Evolutionary conservation across 2,797 vertebrate species (phyloP).

Genomic region (Bovichtus variegatus): DNA sequence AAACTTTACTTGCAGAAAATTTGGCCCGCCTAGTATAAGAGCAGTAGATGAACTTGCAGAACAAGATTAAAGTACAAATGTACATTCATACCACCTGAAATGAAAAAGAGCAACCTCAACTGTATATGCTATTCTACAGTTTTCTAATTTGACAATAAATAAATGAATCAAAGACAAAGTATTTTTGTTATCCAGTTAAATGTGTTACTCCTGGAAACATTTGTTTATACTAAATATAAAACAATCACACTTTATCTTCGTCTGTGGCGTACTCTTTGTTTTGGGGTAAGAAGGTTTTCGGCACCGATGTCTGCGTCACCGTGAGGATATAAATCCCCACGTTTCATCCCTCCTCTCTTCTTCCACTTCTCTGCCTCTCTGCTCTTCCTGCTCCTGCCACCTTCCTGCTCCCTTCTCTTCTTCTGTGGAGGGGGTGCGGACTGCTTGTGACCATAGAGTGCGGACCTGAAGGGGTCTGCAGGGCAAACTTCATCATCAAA

Average conservation of each 20-base stretch:
- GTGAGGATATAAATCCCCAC: slow-evolving; percentile 54
- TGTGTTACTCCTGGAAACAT: neutral
- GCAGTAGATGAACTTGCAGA: neutral
- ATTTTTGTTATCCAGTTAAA: neutral
- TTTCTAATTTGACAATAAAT: slow-evolving; percentile 18
- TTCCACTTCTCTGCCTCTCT: slow-evolving; percentile 68
- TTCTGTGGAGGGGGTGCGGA: slow-evolving; percentile 28
- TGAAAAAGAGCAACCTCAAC: neutral
- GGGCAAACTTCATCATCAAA: slow-evolving; percentile 45
- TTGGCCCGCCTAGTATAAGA: neutral
- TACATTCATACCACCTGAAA: neutral
- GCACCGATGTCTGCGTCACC: slow-evolving; percentile 31
- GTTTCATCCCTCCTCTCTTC: slow-evolving; percentile 69
- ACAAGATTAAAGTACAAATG: neutral
- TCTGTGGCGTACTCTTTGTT: slow-evolving; percentile 70
- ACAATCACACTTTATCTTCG: slow-evolving; percentile 41
- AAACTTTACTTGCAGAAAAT: neutral
- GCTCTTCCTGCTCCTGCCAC: slow-evolving; percentile 58
- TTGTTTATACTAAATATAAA: neutral
- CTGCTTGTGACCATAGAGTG: neutral
- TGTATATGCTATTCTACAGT: neutral
- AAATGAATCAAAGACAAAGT: neutral
- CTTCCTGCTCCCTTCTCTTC: slow-evolving; percentile 42
- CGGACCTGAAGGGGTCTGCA: slow-evolving; percentile 22
- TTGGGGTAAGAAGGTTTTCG: slow-evolving; percentile 66